phyloP scores from a whole-genome alignment of 2,797 vertebrate genomes.

The Epinephelus coioides region DNA sequence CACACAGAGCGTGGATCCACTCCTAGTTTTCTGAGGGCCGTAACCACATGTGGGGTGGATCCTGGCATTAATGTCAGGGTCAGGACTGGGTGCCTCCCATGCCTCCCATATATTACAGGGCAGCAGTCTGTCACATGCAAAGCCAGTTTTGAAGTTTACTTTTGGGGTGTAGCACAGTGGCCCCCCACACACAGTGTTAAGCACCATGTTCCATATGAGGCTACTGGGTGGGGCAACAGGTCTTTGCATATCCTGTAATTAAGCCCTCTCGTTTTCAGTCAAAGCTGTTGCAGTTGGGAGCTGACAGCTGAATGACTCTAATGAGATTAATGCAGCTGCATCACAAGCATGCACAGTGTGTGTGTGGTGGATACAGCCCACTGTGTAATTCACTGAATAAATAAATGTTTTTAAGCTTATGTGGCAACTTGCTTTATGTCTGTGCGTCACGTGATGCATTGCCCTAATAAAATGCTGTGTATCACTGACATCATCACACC shows the following conservation, averaged over 20 bases:
- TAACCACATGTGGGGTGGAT: slow-evolving; percentile 71
- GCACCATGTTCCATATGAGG: slow-evolving; percentile 68
- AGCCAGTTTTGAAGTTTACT: slow-evolving; percentile 75
- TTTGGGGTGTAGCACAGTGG: slow-evolving; percentile 74
- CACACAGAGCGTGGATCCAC: slow-evolving; percentile 6
- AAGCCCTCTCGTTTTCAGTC: slow-evolving; percentile 56
- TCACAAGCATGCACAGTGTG: neutral
- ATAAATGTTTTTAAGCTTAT: neutral
- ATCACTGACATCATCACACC: slow-evolving; percentile 26
- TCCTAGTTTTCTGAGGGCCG: slow-evolving; percentile 26
- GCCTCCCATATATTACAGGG: slow-evolving; percentile 70
- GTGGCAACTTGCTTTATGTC: slow-evolving; percentile 1
- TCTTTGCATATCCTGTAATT: slow-evolving; percentile 69
- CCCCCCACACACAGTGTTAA: slow-evolving; percentile 71
- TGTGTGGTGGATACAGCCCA: neutral
- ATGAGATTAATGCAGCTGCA: slow-evolving; percentile 28
- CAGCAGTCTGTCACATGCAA: slow-evolving; percentile 40
- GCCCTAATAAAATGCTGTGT: neutral
- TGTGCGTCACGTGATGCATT: neutral
- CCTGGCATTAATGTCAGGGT: slow-evolving; percentile 66
- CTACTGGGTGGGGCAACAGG: slow-evolving; percentile 78
- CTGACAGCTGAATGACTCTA: slow-evolving; percentile 46
- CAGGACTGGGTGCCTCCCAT: slow-evolving; percentile 59
- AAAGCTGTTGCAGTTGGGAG: slow-evolving; percentile 36
- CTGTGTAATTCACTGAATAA: neutral